These are phyloP conservation scores for Acronicta aceris DNA, from an alignment of 2,888 invertebrate species.

Conservation along the genomic window DNA sequence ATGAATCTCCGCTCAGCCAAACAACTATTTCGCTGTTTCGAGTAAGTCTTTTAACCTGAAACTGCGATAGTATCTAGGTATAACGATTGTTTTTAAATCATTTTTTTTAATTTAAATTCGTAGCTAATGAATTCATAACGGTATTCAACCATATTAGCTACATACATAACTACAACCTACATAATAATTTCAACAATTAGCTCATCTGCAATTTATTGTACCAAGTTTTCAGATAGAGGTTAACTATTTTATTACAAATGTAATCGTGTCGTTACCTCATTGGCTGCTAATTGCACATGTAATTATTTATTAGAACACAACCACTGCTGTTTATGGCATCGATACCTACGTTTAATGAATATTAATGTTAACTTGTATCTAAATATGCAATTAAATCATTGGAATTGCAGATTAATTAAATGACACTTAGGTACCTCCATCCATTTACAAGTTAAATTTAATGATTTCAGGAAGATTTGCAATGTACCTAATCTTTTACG, in stretches of 20 bases:
- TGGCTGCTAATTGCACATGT: constrained; percentile 37
- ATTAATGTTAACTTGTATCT: constrained; percentile 35
- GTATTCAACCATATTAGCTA: too few relatives aligned
- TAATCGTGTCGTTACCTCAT: constrained; percentile 59
- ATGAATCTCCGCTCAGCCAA: constrained; percentile 72
- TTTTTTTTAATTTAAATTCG: too few relatives aligned
- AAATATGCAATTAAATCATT: constrained; percentile 38
- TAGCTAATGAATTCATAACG: too few relatives aligned
- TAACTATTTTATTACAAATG: constrained; percentile 58
- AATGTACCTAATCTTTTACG: too few relatives aligned
- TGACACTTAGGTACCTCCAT: constrained; percentile 5
- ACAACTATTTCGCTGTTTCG: constrained; percentile 81
- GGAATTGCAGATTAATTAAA: constrained; percentile 42
- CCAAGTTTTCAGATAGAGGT: constrained; percentile 4
- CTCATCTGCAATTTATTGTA: constrained; percentile 21
- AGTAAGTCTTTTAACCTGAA: constrained; percentile 73
- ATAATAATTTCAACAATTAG: not conserved
- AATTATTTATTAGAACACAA: constrained; percentile 43
- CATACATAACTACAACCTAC: too few relatives aligned
- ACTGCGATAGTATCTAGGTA: too few relatives aligned
- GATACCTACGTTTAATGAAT: constrained; percentile 38
- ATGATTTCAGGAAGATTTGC: constrained; percentile 16
- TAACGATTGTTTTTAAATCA: too few relatives aligned
- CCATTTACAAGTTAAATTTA: constrained; percentile 30
- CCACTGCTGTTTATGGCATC: constrained; percentile 31